Evolutionary conservation across 2,113 vertebrate species (phyloP).

Genomic region (Pedionomus torquatus): DNA sequence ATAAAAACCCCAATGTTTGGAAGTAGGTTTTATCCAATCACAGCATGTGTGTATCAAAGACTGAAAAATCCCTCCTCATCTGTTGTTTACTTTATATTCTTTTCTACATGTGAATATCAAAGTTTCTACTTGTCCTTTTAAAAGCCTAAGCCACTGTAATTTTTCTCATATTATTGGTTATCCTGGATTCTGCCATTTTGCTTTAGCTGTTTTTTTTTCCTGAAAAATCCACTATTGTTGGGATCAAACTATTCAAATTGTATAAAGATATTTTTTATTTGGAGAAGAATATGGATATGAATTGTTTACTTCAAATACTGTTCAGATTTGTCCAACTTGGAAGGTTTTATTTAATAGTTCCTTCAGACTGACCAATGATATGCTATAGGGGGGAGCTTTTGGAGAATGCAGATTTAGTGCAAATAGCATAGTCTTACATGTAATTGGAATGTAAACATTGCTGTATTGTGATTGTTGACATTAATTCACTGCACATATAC

Average conservation of each 20-base stretch:
- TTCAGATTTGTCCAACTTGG: not conserved
- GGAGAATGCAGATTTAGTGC: not conserved
- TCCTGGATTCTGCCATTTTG: not conserved
- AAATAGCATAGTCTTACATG: not conserved
- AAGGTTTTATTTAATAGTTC: not conserved
- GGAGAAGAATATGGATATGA: not conserved
- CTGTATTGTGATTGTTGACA: not conserved
- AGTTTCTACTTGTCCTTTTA: not conserved
- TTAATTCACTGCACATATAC: not conserved
- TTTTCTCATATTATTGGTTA: not conserved
- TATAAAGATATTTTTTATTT: not conserved
- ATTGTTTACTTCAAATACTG: not conserved
- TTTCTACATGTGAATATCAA: not conserved
- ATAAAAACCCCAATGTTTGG: not conserved
- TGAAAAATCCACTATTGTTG: not conserved
- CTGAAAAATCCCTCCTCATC: not conserved
- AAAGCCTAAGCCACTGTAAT: not conserved
- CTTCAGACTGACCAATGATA: not conserved
- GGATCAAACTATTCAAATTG: not conserved
- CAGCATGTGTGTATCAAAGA: not conserved
- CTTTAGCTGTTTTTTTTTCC: not conserved
- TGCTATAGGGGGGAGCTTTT: not conserved
- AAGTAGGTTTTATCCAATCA: not conserved
- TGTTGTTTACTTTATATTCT: not conserved
- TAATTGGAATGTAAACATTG: not conserved